A percentile compares a stretch with the other conserved stretches of the same genome.
These are phyloP conservation scores for Caenorhabditis latens DNA, from an alignment of 1,140 invertebrate species.

Conservation along the genomic window DNA sequence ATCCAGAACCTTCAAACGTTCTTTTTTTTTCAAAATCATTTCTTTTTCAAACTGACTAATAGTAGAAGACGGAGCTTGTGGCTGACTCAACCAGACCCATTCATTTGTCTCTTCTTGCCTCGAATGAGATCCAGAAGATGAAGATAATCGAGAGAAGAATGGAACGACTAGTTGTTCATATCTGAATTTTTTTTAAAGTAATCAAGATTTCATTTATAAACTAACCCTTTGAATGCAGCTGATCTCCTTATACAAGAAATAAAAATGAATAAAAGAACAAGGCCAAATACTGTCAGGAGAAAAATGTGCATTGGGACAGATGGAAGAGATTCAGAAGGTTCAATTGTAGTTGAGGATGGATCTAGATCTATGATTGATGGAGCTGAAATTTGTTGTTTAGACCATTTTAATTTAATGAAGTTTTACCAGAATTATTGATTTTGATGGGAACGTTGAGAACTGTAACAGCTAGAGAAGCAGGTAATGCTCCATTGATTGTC, in stretches of 20 bases:
- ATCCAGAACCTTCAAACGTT: conserved; percentile 59
- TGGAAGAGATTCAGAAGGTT: not conserved
- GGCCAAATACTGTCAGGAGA: conserved; percentile 39
- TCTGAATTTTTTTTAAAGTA: too few relatives aligned
- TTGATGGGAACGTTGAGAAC: conserved; percentile 39
- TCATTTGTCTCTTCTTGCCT: conserved; percentile 65
- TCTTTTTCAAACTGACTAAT: conserved; percentile 61
- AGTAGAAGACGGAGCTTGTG: conserved; percentile 57
- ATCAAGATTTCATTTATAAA: not conserved
- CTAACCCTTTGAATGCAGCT: conserved; percentile 61
- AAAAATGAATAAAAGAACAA: conserved; percentile 43
- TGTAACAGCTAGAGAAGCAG: conserved; percentile 17
- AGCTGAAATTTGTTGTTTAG: not conserved
- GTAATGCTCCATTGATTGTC: conserved; percentile 29
- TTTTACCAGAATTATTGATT: conserved; percentile 42
- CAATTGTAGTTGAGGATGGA: not conserved
- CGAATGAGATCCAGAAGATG: conserved; percentile 42
- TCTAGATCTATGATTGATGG: not conserved
- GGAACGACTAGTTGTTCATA: conserved; percentile 68
- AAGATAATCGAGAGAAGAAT: conserved; percentile 62
- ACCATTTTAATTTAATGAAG: not conserved
- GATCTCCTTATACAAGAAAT: conserved; percentile 55
- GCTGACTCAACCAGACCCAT: conserved; percentile 68
- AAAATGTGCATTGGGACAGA: conserved; percentile 42
- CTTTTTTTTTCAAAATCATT: not conserved